phyloP scores from a whole-genome alignment of 64 coral and sea anemone genomes.

The Stichodactyla mertensii region DNA sequence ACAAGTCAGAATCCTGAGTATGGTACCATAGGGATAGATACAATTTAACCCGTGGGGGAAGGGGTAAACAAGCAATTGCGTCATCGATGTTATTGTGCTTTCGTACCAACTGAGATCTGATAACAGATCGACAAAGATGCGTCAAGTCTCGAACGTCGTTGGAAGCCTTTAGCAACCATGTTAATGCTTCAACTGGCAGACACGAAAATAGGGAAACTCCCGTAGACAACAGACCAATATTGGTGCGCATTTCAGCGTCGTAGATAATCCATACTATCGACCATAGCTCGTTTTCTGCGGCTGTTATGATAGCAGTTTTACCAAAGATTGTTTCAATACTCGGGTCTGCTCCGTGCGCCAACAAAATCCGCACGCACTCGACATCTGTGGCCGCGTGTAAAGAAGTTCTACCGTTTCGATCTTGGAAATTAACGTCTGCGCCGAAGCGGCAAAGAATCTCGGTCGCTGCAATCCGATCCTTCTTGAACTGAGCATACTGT shows the following conservation, averaged over 20 bases:
- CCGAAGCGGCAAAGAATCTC: slow-evolving; percentile 52
- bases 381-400: slow-evolving; percentile 65
- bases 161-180: slow-evolving; percentile 35
- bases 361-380: slow-evolving; percentile 46
- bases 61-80: slow-evolving; percentile 41
- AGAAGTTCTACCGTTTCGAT: slow-evolving; percentile 49
- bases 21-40: slow-evolving; percentile 40
- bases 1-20: not conserved
- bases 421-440: slow-evolving; percentile 49
- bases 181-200: slow-evolving; percentile 29
- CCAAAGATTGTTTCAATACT: slow-evolving; percentile 72
- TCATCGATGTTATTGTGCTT: slow-evolving; percentile 43
- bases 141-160: slow-evolving; percentile 49
- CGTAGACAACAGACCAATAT: slow-evolving; percentile 39
- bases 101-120: slow-evolving; percentile 29
- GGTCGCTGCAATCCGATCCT: slow-evolving; percentile 47
- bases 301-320: slow-evolving; percentile 64
- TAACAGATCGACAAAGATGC: slow-evolving; percentile 60
- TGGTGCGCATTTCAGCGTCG: slow-evolving; percentile 38
- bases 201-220: slow-evolving; percentile 48
- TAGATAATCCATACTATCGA: slow-evolving; percentile 36
- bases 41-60: slow-evolving; percentile 36
- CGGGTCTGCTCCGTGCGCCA: slow-evolving; percentile 57
- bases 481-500: slow-evolving; percentile 47
- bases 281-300: slow-evolving; percentile 58